These are phyloP conservation scores for Bolinopsis microptera DNA, from an alignment of 37 sponge, comb jelly and placozoan genomes.

Conservation along the genomic window DNA sequence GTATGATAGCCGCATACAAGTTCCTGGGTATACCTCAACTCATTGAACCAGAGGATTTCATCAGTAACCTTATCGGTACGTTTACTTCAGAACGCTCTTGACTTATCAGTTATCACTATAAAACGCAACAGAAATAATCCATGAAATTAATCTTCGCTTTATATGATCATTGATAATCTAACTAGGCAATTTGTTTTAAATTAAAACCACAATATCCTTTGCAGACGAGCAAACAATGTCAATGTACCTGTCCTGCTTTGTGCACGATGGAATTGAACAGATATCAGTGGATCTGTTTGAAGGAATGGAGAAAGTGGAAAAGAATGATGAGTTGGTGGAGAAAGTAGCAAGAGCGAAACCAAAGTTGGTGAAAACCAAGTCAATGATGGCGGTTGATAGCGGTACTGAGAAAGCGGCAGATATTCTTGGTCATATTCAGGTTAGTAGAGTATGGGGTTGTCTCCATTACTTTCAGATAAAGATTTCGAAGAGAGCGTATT, in stretches of 20 bases:
- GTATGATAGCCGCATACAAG: conserved; percentile 62
- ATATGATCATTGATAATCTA: too few relatives aligned
- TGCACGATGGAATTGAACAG: conserved; percentile 46
- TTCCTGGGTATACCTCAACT: conserved; percentile 60
- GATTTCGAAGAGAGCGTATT: too few relatives aligned
- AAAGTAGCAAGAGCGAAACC: too few relatives aligned
- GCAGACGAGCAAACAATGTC: conserved; percentile 65
- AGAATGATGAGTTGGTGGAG: not conserved
- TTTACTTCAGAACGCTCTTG: not conserved
- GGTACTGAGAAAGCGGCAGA: too few relatives aligned
- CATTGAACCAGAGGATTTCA: conserved; percentile 63
- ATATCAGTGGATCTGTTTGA: conserved; percentile 56
- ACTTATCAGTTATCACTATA: too few relatives aligned
- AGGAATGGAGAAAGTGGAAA: not conserved
- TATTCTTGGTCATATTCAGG: not conserved
- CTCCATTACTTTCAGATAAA: too few relatives aligned
- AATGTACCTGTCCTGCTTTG: conserved; percentile 56
- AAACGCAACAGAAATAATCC: too few relatives aligned
- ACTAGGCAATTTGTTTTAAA: too few relatives aligned
- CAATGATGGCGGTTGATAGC: too few relatives aligned
- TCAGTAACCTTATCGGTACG: conserved; percentile 44
- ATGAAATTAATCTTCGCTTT: too few relatives aligned
- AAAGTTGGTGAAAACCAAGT: too few relatives aligned
- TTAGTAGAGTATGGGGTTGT: not conserved
- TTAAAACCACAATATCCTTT: too few relatives aligned